A percentile compares a stretch with the other conserved stretches of the same genome.
Conservation (phyloP, 2,888 invertebrate genomes). For the Himalopsyche japonica region DNA sequence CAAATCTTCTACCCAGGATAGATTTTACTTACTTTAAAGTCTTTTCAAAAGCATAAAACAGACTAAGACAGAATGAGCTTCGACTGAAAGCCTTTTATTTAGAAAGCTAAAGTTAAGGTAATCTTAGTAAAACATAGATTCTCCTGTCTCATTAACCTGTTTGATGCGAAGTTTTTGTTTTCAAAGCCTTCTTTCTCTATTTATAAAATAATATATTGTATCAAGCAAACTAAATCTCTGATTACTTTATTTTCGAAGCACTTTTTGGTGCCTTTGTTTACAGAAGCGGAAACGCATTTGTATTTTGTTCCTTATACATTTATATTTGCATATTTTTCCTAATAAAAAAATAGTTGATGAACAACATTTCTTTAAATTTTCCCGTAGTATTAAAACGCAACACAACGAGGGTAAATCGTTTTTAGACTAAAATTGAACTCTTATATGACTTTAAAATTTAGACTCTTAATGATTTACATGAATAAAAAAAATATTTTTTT, state of each 20-base stretch:
- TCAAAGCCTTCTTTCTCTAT: neutral
- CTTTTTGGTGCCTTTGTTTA: no score
- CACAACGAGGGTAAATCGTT: no score
- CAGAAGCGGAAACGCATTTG: no score
- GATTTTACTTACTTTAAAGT: neutral
- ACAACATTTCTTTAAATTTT: no score
- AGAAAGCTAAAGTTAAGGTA: neutral
- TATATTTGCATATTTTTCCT: no score
- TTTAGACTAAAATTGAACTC: no score
- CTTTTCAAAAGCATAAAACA: neutral
- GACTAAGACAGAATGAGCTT: neutral
- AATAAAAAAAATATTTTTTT: no score
- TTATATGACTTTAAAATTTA: no score
- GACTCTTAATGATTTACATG: no score
- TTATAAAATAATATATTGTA: neutral
- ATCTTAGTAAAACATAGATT: neutral
- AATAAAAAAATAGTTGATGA: no score
- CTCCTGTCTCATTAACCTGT: conserved; percentile 10
- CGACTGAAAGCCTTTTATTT: neutral
- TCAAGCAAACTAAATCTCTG: neutral
- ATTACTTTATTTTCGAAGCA: neutral
- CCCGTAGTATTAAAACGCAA: no score
- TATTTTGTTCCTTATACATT: no score
- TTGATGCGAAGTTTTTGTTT: neutral
- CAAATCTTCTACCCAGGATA: neutral